These are phyloP conservation scores for Drosophila pruinosa DNA, from an alignment of 1,140 invertebrate genomes.

Conservation along the genomic window DNA sequence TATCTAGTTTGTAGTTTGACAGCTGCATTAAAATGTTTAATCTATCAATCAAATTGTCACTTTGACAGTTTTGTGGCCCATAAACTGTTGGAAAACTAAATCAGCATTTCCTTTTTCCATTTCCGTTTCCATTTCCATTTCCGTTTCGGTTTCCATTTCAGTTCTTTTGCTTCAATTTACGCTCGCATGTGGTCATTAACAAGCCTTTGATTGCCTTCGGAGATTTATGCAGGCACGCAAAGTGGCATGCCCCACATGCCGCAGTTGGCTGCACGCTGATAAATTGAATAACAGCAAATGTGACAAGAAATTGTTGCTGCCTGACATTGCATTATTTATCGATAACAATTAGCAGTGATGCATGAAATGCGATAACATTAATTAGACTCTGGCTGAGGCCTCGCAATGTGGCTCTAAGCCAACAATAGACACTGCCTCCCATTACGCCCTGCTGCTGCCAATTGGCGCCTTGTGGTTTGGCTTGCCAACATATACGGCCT, in stretches of 20 bases:
- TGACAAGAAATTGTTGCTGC: neutral
- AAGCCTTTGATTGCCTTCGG: conserved; percentile 27
- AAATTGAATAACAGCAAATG: conserved; percentile 57
- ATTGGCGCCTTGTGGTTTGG: conserved; percentile 23
- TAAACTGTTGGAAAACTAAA: conserved; percentile 16
- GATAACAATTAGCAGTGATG: conserved; percentile 79
- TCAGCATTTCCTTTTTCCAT: conserved; percentile 19
- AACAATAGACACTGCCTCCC: neutral
- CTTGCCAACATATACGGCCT: conserved; percentile 17
- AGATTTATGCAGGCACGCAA: conserved; percentile 29
- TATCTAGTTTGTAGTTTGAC: neutral
- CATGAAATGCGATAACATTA: conserved; percentile 80
- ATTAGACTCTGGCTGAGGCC: conserved; percentile 48
- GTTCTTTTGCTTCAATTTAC: conserved; percentile 8
- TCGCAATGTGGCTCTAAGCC: no score
- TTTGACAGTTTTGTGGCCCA: conserved; percentile 36
- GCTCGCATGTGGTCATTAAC: conserved; percentile 33
- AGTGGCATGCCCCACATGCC: neutral
- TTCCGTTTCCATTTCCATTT: conserved; percentile 18
- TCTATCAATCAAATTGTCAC: conserved; percentile 60
- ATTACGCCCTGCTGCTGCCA: conserved; percentile 1
- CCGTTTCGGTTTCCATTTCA: conserved; percentile 19
- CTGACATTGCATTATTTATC: conserved; percentile 72
- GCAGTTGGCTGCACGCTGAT: conserved; percentile 9
- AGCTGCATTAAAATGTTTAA: neutral